These are phyloP conservation scores for Zosterops pallidus DNA, from an alignment of 2,113 vertebrate genomes.

Conservation along the genomic window DNA sequence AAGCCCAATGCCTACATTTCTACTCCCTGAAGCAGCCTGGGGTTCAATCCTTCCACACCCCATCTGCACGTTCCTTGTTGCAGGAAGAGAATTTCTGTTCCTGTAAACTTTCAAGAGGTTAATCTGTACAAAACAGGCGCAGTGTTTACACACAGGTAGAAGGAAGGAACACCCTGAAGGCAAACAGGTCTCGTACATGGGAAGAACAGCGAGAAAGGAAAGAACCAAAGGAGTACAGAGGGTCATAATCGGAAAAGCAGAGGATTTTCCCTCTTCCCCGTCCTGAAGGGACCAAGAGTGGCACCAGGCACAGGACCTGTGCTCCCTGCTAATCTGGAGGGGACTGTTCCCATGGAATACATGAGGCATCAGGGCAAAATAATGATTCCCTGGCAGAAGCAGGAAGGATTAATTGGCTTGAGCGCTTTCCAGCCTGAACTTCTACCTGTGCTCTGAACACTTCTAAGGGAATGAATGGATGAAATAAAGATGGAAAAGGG, in stretches of 20 bases:
- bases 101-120: not conserved
- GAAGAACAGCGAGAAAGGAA: not conserved
- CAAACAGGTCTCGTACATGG: not conserved
- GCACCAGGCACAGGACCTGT: not conserved
- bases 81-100: not conserved
- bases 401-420: not conserved
- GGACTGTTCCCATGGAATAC: not conserved
- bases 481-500: not conserved
- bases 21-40: not conserved
- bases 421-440: accelerated
- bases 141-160: not conserved
- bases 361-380: not conserved
- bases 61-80: not conserved
- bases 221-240: not conserved
- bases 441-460: not conserved
- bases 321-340: not conserved
- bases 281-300: not conserved
- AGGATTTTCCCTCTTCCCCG: not conserved
- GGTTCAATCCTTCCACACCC: not conserved
- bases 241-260: not conserved
- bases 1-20: not conserved
- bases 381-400: not conserved
- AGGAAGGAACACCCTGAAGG: slow-evolving; percentile 45
- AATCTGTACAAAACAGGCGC: not conserved
- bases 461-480: not conserved